These are phyloP conservation scores for Boloria euphrosyne DNA, from an alignment of 2,888 invertebrate genomes.

Conservation along the genomic window DNA sequence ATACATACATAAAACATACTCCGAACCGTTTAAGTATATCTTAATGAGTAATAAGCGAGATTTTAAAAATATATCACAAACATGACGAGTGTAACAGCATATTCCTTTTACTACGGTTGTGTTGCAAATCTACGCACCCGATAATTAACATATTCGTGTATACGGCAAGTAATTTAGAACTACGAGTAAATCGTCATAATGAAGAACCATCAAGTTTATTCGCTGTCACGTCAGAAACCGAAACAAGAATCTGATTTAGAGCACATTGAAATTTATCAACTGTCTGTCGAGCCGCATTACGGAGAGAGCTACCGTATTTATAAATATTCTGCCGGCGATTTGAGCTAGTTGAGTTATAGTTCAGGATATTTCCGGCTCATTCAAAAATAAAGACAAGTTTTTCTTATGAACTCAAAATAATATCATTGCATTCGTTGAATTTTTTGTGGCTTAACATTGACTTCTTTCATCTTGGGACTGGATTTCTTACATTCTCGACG, in stretches of 20 bases:
- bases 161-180: conserved; percentile 40
- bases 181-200: conserved; percentile 43
- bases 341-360: conserved; percentile 63
- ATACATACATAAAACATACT: too few relatives aligned
- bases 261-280: conserved; percentile 81
- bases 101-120: too few relatives aligned
- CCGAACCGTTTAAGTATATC: too few relatives aligned
- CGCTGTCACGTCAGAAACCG: conserved; percentile 61
- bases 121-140: too few relatives aligned
- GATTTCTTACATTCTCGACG: conserved; percentile 8
- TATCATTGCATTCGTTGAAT: conserved; percentile 25
- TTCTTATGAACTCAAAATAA: conserved; percentile 36
- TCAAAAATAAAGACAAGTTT: conserved; percentile 51
- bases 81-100: too few relatives aligned
- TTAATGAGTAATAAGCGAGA: too few relatives aligned
- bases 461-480: conserved; percentile 17
- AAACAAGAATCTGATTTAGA: conserved; percentile 71
- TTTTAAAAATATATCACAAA: background rate
- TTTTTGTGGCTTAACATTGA: conserved; percentile 19
- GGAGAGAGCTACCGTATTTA: conserved; percentile 72
- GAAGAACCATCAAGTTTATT: conserved; percentile 57
- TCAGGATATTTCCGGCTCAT: conserved; percentile 64
- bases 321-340: conserved; percentile 72
- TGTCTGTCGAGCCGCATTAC: conserved; percentile 75
- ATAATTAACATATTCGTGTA: background rate